These are phyloP conservation scores for Odocoileus virginianus DNA, from an alignment of 2,113 vertebrate species.

Conservation along the genomic window DNA sequence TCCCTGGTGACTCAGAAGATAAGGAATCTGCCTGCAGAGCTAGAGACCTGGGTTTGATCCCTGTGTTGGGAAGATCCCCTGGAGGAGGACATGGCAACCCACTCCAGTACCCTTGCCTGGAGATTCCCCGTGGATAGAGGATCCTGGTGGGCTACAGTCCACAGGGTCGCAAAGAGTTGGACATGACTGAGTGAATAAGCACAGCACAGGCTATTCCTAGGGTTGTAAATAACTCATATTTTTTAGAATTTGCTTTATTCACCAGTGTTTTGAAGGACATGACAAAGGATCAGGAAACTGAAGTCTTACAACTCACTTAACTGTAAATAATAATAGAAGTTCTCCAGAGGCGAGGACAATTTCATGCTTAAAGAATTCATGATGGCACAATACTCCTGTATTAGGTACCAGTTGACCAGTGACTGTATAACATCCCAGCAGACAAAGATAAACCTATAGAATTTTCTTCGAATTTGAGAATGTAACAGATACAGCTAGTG, in stretches of 20 bases:
- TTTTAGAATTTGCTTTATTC: neutral
- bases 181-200: neutral
- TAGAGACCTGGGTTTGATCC: neutral
- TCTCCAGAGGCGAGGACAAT: neutral
- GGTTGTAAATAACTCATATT: neutral
- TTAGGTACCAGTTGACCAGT: neutral
- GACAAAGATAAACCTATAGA: neutral
- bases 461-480: constrained; percentile 16
- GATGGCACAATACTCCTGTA: neutral
- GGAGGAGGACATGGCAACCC: neutral
- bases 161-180: neutral
- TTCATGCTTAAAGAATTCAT: neutral
- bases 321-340: neutral
- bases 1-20: neutral
- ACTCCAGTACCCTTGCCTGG: neutral
- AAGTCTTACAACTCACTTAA: neutral
- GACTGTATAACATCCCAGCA: neutral
- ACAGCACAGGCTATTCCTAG: neutral
- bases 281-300: neutral
- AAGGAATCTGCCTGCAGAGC: neutral
- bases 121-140: neutral
- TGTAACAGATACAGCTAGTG: neutral
- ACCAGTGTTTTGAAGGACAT: neutral
- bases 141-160: neutral
- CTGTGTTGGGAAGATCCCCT: neutral